Base-by-base conservation (phyloP, 2,888 invertebrate genomes). In the Heliconius erato region DNA sequence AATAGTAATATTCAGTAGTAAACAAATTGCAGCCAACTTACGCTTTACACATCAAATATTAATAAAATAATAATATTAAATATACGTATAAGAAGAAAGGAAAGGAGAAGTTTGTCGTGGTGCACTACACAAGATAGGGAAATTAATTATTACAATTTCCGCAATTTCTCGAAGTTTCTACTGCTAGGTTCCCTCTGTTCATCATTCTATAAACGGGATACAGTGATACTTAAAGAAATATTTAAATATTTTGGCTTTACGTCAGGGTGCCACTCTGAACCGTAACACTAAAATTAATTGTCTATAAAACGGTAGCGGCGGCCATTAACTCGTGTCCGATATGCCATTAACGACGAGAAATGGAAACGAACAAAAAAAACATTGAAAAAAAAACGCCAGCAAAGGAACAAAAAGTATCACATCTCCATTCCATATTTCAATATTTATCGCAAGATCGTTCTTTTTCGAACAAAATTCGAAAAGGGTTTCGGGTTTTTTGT, bases 351-450 rank as follows among this genome's bases (percentile, higher is more conserved):
- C 86, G 86, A 85, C 85, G 88, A 88, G 85, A 87, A 89, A 88
- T 88, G 88, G 90, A 90, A 89, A 89, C 67, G 79, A 85, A 83
- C 84, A 82, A 87, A 84, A 85, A 85, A 85, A 85, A 84, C 32
- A 6, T 67, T 19, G 79, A 82, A 82, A 84, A 81, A n/a, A 80
- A 83, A 68, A 59, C 88, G 35, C 63, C 35, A 40, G 76, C n/a
- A 89, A 86, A 89, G 86, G 89, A 92, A 91, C 88, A 92, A 91
- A 93, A 93, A 91, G 89, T 89, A 93, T 92, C 91, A 91, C 89
- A 93, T 94, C 94, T 93, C 92, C 92, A 92, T 93, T 93, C 94
- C 94, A 95, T 95, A 95, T 94, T 95, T 95, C 94, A 95, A 95
- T 94, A 95, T 95, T 95, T 95, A 95, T 95, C 95, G 92, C 93